Conservation (phyloP, 2,797 vertebrate genomes). For the Notamacropus eugenii region DNA sequence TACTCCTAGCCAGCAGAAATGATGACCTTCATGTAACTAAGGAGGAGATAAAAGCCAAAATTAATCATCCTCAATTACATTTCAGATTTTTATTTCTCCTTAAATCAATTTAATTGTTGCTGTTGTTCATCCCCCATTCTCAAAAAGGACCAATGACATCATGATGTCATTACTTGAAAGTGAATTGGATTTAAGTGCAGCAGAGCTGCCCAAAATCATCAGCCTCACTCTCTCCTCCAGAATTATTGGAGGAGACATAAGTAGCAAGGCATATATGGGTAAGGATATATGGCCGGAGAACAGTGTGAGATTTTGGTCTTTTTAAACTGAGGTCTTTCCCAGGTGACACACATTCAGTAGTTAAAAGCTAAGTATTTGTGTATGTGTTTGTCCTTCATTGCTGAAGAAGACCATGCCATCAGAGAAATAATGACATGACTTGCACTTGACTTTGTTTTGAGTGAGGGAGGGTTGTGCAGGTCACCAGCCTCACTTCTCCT, state of each 20-base stretch:
- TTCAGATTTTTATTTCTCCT: conserved; percentile 46
- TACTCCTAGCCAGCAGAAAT: not conserved
- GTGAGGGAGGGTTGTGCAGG: too few relatives aligned
- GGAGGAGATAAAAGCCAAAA: conserved; percentile 37
- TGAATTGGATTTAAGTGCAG: not conserved
- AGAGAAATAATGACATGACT: too few relatives aligned
- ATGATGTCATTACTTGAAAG: not conserved
- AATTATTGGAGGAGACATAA: not conserved
- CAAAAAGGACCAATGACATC: not conserved
- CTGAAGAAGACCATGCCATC: too few relatives aligned
- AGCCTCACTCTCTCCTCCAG: not conserved
- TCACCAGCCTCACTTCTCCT: too few relatives aligned
- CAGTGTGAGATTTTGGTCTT: not conserved
- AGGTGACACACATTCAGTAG: not conserved
- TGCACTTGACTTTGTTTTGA: too few relatives aligned
- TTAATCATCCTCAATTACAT: conserved; percentile 7
- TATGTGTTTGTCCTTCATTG: too few relatives aligned
- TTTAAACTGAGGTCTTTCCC: not conserved
- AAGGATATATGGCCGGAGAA: not conserved
- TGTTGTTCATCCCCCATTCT: not conserved
- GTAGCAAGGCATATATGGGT: not conserved
- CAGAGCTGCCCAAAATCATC: not conserved
- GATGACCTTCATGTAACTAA: conserved; percentile 21
- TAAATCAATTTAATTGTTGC: not conserved
- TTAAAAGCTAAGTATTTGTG: not conserved